These are phyloP conservation scores for Deilephila elpenor DNA, from an alignment of 2,888 invertebrate genomes.

Conservation along the genomic window DNA sequence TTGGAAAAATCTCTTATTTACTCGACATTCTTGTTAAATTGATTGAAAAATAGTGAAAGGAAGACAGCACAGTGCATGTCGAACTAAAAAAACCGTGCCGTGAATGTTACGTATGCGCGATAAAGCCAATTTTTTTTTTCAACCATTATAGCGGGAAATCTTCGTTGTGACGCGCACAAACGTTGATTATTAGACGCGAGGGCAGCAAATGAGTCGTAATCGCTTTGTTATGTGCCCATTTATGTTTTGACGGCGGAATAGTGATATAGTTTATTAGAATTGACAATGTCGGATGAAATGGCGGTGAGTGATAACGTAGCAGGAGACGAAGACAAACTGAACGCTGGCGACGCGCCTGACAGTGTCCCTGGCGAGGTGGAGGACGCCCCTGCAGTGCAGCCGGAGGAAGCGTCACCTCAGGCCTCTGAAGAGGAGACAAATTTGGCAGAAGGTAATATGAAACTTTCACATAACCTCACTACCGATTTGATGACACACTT, in stretches of 20 bases:
- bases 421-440: slow-evolving; percentile 46
- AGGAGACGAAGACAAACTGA: slow-evolving; percentile 64
- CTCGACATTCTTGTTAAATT: slow-evolving; percentile 37
- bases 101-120: slow-evolving; percentile 52
- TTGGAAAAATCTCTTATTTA: slow-evolving; percentile 45
- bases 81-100: slow-evolving; percentile 36
- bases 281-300: slow-evolving; percentile 83
- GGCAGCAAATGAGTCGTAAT: slow-evolving; percentile 67
- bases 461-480: slow-evolving; percentile 73
- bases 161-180: slow-evolving; percentile 77
- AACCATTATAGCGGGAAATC: slow-evolving; percentile 81
- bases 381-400: slow-evolving; percentile 48
- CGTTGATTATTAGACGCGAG: slow-evolving; percentile 67
- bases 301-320: slow-evolving; percentile 77
- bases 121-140: slow-evolving; percentile 57
- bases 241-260: slow-evolving; percentile 69
- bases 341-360: slow-evolving; percentile 56
- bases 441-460: slow-evolving; percentile 56
- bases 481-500: slow-evolving; percentile 64
- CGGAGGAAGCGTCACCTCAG: slow-evolving; percentile 47
- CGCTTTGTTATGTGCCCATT: slow-evolving; percentile 74
- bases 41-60: slow-evolving; percentile 18
- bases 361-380: slow-evolving; percentile 52
- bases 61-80: slow-evolving; percentile 32
- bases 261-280: slow-evolving; percentile 66